Base-by-base conservation (phyloP, 2,888 invertebrate genomes). In the Brachyptera risi region DNA sequence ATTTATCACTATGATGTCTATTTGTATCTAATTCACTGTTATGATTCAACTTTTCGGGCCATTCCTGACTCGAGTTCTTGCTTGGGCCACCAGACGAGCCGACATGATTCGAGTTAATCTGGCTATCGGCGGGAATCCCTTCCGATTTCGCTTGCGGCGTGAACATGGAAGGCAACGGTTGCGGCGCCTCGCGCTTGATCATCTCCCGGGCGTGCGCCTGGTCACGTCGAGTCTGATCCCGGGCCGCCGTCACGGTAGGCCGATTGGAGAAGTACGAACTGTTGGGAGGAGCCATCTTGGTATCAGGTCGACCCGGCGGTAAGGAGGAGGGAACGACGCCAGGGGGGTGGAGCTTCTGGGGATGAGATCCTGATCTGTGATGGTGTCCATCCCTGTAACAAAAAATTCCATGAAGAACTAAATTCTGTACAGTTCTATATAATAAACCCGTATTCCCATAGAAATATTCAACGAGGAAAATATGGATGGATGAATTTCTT, bases 171-270 rank as follows among this genome's bases (percentile, higher is more conserved):
- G 24, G n/a, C n/a, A 31, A 27, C 15, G 24, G 50, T n/a, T 23
- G 27, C 13, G 47, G 47, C 47, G 7, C 5, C 7, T 63, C 62
- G 3, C 57, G 49, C 56, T 59, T 63, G 9, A 42, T 27, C 21
- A 44, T 50, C 15, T 62, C 65, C 13, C 58, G 42, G 1, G 57
- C 27, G 35, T 62, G 63, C 9, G 63, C 56, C 35, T 63, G 61
- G 11, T 65, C 60, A 11, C 63, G 50, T 3, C 63, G 58, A 23
- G 60, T 51, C 17, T 50, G 59, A 27, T 63, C 60, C 7, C 65
- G 37, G 13, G 59, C 38, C 42, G 59, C 38, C 4, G 62, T 19
- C 5, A 47, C 56, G n/a, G n/a, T n/a, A 11, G 54, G 27, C 38
- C 26, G 51, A n/a, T n/a, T n/a, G n/a, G n/a, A n/a, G n/a, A n/a